A percentile compares a stretch with the other conserved stretches of the same genome.
These are phyloP conservation scores for Diplogasteroides magnus DNA, from an alignment of 1,140 invertebrate species.

Conservation along the genomic window DNA sequence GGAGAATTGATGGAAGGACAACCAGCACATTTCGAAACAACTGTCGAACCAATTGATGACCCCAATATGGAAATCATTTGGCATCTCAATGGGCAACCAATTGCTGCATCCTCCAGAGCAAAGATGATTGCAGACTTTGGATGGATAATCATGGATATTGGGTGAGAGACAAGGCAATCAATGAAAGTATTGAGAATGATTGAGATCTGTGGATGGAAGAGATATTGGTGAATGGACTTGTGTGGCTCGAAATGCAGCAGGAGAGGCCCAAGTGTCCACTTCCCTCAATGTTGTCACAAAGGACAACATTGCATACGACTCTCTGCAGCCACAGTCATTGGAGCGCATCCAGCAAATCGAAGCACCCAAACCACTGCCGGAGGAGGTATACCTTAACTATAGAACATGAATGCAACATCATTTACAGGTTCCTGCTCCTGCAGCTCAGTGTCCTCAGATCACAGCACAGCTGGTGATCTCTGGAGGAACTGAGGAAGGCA, in stretches of 20 bases:
- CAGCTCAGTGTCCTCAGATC: constrained; percentile 73
- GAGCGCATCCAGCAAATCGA: constrained; percentile 89
- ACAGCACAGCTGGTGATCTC: constrained; percentile 81
- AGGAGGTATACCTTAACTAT: constrained; percentile 18
- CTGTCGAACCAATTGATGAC: constrained; percentile 90
- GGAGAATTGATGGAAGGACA: constrained; percentile 83
- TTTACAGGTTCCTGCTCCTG: constrained; percentile 17
- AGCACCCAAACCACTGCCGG: constrained; percentile 55
- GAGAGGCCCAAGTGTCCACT: constrained; percentile 43
- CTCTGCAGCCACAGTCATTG: constrained; percentile 87
- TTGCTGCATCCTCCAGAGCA: constrained; percentile 71
- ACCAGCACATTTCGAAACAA: constrained; percentile 87
- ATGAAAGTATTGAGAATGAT: no score
- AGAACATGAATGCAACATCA: neutral
- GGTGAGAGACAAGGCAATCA: no score
- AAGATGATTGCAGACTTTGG: constrained; percentile 88
- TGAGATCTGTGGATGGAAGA: constrained; percentile 57
- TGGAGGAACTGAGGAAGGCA: constrained; percentile 68
- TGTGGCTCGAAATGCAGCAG: constrained; percentile 49
- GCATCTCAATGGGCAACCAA: constrained; percentile 61
- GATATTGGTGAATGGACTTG: constrained; percentile 49
- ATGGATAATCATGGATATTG: constrained; percentile 82
- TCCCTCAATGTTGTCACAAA: constrained; percentile 62
- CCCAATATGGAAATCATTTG: constrained; percentile 93
- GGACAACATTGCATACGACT: constrained; percentile 82